Evolutionary conservation across 2,113 vertebrate species (phyloP).

Genomic region (Microtus ochrogaster): DNA sequence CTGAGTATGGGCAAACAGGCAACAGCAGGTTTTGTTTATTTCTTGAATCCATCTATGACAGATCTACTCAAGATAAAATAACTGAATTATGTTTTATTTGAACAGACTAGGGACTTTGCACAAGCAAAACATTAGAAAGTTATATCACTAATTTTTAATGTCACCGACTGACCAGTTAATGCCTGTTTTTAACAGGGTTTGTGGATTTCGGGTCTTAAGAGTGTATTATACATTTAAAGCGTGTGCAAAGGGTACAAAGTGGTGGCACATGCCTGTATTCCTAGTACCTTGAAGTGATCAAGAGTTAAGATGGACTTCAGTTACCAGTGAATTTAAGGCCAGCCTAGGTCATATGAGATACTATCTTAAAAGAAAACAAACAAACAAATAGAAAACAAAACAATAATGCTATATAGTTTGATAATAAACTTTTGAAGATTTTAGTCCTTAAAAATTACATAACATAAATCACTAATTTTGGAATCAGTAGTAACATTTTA

Average conservation of each 20-base stretch:
- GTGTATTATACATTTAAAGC: background rate
- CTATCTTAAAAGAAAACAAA: background rate
- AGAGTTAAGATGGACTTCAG: background rate
- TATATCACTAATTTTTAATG: background rate
- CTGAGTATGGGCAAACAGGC: too few species aligned
- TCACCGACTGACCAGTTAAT: background rate
- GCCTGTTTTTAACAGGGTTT: background rate
- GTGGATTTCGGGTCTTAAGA: background rate
- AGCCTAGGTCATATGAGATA: background rate
- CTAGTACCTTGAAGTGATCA: too few species aligned
- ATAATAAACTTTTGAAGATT: conserved; percentile 11
- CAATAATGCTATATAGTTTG: background rate
- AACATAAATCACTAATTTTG: background rate
- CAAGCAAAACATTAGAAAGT: background rate
- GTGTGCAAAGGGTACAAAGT: background rate
- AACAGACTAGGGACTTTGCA: background rate
- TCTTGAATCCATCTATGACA: background rate
- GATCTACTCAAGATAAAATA: background rate
- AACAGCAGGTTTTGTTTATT: background rate
- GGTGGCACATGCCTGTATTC: background rate
- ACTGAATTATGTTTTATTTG: background rate
- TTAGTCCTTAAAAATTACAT: background rate
- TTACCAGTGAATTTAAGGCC: background rate
- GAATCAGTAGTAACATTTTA: conserved; percentile 33
- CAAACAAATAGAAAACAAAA: background rate